These are phyloP conservation scores for Craseonycteris thonglongyai DNA, from an alignment of 2,113 vertebrate species.

Conservation along the genomic window DNA sequence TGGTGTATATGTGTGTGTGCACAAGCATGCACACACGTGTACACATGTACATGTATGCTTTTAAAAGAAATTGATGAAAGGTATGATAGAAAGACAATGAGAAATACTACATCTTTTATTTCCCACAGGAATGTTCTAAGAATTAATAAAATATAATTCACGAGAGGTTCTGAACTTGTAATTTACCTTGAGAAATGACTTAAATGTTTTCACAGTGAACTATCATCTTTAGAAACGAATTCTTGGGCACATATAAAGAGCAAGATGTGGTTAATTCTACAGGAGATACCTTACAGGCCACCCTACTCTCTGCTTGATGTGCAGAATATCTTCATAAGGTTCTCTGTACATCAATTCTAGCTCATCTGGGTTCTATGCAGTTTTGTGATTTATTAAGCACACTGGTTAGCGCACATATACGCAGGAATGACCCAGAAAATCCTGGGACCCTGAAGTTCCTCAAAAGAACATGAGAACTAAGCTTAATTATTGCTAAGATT, in stretches of 20 bases:
- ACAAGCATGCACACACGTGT: too few species aligned
- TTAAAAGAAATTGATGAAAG: not conserved
- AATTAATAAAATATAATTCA: constrained; percentile 28
- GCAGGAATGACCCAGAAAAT: constrained; percentile 3
- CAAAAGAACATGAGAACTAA: not conserved
- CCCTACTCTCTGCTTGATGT: not conserved
- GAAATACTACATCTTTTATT: not conserved
- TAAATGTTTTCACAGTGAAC: constrained; percentile 10
- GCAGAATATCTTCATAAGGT: not conserved
- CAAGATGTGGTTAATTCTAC: constrained; percentile 3
- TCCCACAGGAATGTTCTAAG: not conserved
- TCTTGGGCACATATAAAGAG: constrained; percentile 24
- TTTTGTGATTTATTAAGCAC: constrained; percentile 63
- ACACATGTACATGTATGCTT: not conserved
- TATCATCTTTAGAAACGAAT: constrained; percentile 27
- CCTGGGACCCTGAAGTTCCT: not conserved
- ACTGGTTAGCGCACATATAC: constrained; percentile 28
- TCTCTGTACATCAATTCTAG: not conserved
- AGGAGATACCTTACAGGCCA: not conserved
- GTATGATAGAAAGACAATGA: not conserved
- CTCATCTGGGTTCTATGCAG: not conserved
- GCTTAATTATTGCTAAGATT: not conserved
- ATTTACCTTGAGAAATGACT: constrained; percentile 53
- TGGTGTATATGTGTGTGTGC: not conserved
- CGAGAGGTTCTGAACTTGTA: constrained; percentile 16